These are phyloP conservation scores for Bagarius yarrelli DNA, from an alignment of 2,113 vertebrate genomes.

Conservation along the genomic window DNA sequence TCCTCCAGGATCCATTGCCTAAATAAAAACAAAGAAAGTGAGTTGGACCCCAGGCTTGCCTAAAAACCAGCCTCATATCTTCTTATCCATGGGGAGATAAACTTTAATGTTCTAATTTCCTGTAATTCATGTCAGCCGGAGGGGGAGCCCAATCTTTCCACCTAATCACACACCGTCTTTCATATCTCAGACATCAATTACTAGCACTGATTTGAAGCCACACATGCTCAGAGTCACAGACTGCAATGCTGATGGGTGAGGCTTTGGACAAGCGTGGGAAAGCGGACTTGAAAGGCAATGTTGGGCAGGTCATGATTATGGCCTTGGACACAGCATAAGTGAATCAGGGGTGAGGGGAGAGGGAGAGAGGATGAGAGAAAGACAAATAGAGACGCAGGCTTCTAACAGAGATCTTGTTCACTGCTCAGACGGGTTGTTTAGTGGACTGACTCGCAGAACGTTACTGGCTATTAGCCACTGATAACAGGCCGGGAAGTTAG, in stretches of 20 bases:
- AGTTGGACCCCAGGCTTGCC: not conserved
- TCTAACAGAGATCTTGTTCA: slow-evolving; percentile 46
- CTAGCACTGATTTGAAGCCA: slow-evolving; percentile 52
- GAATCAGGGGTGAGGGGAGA: slow-evolving; percentile 41
- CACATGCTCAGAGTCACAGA: slow-evolving; percentile 39
- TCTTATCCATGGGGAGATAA: slow-evolving; percentile 42
- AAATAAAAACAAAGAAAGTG: not conserved
- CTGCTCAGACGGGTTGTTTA: slow-evolving; percentile 57
- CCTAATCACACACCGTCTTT: slow-evolving; percentile 51
- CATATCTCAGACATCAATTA: slow-evolving; percentile 57
- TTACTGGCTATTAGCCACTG: slow-evolving; percentile 68
- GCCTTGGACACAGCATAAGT: slow-evolving; percentile 42
- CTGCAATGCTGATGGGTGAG: slow-evolving; percentile 51
- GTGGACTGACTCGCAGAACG: slow-evolving; percentile 44
- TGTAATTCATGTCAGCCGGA: slow-evolving; percentile 51
- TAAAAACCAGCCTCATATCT: slow-evolving; percentile 26
- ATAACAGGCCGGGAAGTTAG: slow-evolving; percentile 64
- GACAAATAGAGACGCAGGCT: slow-evolving; percentile 58
- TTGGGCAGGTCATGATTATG: slow-evolving; percentile 47
- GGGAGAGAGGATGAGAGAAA: slow-evolving; percentile 57
- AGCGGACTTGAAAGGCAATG: slow-evolving; percentile 49
- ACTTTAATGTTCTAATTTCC: slow-evolving; percentile 56
- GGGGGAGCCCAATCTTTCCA: slow-evolving; percentile 38
- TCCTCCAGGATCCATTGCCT: slow-evolving; percentile 15
- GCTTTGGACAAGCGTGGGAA: slow-evolving; percentile 53